A percentile compares a stretch with the other conserved stretches of the same genome.
Evolutionary conservation across 1,140 invertebrate species (phyloP).

Genomic region (Sitobion miscanthi): DNA sequence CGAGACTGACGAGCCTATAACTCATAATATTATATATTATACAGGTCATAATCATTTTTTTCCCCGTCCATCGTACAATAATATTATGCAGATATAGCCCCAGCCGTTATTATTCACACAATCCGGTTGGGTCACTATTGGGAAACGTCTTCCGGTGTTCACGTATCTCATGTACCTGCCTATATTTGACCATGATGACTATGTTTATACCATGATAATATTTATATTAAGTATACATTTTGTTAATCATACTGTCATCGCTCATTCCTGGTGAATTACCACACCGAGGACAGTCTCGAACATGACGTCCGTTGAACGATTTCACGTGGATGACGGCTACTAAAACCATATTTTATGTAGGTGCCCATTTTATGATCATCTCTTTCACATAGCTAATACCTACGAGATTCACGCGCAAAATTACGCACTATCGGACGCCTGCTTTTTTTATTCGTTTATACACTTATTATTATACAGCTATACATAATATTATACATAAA

Average conservation of each 20-base stretch:
- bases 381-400: too few species aligned
- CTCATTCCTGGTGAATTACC: neutral
- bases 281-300: neutral
- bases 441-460: too few species aligned
- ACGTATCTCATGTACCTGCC: neutral
- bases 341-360: too few species aligned
- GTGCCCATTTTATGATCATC: too few species aligned
- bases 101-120: neutral
- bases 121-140: neutral
- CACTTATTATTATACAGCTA: too few species aligned
- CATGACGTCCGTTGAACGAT: neutral
- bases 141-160: neutral
- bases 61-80: neutral
- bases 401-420: too few species aligned
- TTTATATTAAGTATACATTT: too few species aligned
- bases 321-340: too few species aligned
- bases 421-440: too few species aligned
- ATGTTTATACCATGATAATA: neutral
- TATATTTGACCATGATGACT: neutral
- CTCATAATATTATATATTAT: neutral
- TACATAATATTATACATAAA: too few species aligned
- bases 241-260: neutral
- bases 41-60: neutral
- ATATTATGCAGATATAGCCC: neutral
- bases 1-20: neutral